Evolutionary conservation across 2,797 vertebrate species (phyloP), one percentile per base, ranked within the genome.

Genomic region (Arrhamphus sclerolepis): DNA sequence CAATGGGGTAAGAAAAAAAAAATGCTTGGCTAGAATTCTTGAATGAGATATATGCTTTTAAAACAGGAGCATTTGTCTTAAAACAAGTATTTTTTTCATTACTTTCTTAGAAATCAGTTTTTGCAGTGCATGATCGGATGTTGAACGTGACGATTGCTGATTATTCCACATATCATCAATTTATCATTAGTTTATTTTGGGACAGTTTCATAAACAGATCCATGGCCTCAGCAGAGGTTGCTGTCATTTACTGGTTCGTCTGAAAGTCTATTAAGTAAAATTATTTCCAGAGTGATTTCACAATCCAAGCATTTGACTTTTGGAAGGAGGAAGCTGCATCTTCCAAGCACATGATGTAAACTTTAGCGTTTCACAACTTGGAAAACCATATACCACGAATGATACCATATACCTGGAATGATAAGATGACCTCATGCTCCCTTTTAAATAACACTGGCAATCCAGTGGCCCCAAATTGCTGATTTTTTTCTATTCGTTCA

Each of bases 281-380:
- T 66, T 76, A 65, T 83, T 88, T 89, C 87, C 79, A 74, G 16
- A 29, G 64, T 82, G 83, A 88, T 81, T 78, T 84, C 81, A 85
- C 69, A 61, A 40, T 79, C 65, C 69, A 78, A 80, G 82, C 70
- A 87, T 82, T 50, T 34, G 1, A 39, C 20, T 62, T 60, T 70
- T 50, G 65, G 58, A 63, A 20, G 74, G 64, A 56, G 60, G 66
- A 56, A 2, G 52, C 58, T 1, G 69, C 66, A 49, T 50, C 68
- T 66, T 62, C 52, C 19, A 14, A 17, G 51, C 18, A 19, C 62
- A 19, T 16, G 39, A 78, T 74, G 34, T 16, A 38, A 38, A 38
- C 34, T 14, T 14, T 38, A 38, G 34, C 5, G 13, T 38, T 38
- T 38, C 34, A 16, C 34, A 38, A 13, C 50, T 19, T 0, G 28